These are phyloP conservation scores for Aptenodytes patagonicus DNA, from an alignment of 2,113 vertebrate genomes.

Conservation along the genomic window DNA sequence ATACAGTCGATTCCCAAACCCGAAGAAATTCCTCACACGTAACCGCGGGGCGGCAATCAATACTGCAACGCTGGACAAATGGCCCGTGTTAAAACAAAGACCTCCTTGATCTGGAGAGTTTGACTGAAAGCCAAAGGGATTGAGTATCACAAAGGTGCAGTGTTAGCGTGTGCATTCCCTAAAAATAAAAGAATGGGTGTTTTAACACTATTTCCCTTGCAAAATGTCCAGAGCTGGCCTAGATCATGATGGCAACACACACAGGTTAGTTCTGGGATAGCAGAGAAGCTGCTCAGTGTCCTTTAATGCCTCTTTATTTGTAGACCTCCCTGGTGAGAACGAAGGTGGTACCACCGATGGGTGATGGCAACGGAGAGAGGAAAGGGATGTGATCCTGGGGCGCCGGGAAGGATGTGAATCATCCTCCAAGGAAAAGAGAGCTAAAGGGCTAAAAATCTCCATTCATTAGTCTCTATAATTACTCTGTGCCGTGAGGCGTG, in stretches of 20 bases:
- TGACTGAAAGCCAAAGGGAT: not conserved
- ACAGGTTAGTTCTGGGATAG: not conserved
- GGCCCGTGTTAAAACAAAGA: not conserved
- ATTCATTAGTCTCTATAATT: not conserved
- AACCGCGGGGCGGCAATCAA: not conserved
- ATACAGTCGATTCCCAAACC: not conserved
- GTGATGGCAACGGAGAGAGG: not conserved
- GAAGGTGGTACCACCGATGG: not conserved
- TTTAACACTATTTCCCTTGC: not conserved
- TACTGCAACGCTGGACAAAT: not conserved
- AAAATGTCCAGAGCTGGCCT: not conserved
- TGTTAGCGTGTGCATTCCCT: too few species aligned
- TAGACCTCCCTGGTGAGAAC: not conserved
- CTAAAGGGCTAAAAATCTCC: not conserved
- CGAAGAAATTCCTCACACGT: not conserved
- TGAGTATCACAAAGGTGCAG: not conserved
- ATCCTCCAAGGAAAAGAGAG: not conserved
- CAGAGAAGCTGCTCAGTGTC: not conserved
- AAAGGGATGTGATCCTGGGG: not conserved
- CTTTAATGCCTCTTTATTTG: not conserved
- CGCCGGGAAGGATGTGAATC: rapidly evolving
- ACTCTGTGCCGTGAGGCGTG: not conserved
- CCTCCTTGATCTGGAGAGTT: not conserved
- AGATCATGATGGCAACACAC: not conserved
- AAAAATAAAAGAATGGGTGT: not conserved